Conservation (phyloP, 2,888 invertebrate species). For the Epistrophe grossulariae region DNA sequence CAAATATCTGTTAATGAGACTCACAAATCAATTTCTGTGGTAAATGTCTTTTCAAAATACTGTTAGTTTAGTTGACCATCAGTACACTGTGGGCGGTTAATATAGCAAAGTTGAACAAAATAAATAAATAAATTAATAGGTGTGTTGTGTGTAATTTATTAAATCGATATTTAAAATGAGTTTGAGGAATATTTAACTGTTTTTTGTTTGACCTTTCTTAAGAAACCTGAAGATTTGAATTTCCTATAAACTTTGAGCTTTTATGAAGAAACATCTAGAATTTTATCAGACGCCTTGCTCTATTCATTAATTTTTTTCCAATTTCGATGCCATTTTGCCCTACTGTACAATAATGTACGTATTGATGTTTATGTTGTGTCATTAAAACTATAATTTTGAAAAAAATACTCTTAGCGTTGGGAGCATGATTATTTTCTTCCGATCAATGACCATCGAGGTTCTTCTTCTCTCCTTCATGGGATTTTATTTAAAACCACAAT, state of each 20-base stretch:
- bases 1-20: conserved; percentile 73
- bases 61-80: conserved; percentile 5
- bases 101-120: not conserved
- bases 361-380: conserved; percentile 23
- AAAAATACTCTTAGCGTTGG: conserved; percentile 1
- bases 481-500: conserved; percentile 6
- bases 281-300: too few species aligned
- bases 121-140: not conserved
- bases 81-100: not conserved
- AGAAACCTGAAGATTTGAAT: too few species aligned
- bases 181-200: too few species aligned
- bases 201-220: too few species aligned
- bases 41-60: conserved; percentile 31
- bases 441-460: conserved; percentile 69
- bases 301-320: not conserved
- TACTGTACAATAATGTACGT: not conserved
- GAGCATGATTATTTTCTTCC: conserved; percentile 27
- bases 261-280: too few species aligned
- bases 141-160: not conserved
- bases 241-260: too few species aligned
- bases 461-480: not conserved
- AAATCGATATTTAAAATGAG: not conserved
- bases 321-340: not conserved
- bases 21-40: conserved; percentile 69
- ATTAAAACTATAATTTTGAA: conserved; percentile 16